A percentile compares a stretch with the other conserved stretches of the same genome.
phyloP scores from a whole-genome alignment of 1,140 invertebrate genomes.

The Aphelenchoides avenae region DNA sequence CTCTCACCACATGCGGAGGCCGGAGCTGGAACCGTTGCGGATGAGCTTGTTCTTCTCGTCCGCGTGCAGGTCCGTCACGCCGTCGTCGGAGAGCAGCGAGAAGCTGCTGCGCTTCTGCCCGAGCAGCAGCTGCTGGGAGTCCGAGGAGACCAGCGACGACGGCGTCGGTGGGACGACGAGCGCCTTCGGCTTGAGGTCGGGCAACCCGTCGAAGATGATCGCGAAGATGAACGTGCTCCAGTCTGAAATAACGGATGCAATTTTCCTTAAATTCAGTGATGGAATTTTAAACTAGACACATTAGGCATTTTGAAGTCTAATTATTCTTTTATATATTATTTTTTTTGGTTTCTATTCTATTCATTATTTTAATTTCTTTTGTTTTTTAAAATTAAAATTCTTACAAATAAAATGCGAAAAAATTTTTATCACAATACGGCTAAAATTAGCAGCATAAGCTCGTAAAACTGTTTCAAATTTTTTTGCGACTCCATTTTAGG shows the following conservation, averaged over 20 bases:
- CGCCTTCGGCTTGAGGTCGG: constrained; percentile 44
- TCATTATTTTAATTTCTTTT: not conserved
- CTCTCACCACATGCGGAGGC: constrained; percentile 42
- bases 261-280: not conserved
- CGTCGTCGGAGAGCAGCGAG: constrained; percentile 44
- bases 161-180: not conserved
- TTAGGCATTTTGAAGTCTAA: not conserved
- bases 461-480: constrained; percentile 4
- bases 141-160: constrained; percentile 37
- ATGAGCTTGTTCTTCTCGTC: constrained; percentile 55
- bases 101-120: constrained; percentile 29
- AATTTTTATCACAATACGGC: not conserved
- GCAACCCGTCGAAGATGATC: constrained; percentile 53
- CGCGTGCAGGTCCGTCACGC: constrained; percentile 53
- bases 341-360: not conserved
- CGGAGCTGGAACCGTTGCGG: constrained; percentile 26
- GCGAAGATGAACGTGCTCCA: constrained; percentile 39
- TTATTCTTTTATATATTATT: not conserved
- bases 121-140: constrained; percentile 51
- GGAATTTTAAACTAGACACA: not conserved
- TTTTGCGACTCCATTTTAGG: too few species aligned
- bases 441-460: not conserved
- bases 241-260: constrained; percentile 37
- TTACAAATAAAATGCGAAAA: not conserved
- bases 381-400: not conserved